phyloP scores from a whole-genome alignment of 35 echinoderm and acorn worm species.

The Nesometra sesokonis region DNA sequence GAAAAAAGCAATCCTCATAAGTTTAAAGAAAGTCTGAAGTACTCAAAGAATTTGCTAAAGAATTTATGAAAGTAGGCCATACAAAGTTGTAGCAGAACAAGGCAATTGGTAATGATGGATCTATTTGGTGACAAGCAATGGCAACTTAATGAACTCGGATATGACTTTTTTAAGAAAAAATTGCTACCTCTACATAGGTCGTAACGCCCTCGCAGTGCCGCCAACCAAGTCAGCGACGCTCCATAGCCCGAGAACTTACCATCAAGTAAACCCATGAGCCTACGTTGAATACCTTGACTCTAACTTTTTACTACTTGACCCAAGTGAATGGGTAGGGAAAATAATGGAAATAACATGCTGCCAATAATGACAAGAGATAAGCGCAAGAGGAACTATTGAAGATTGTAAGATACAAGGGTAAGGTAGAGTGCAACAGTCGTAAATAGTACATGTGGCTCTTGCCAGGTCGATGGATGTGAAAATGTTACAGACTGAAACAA shows the following conservation, averaged over 20 bases:
- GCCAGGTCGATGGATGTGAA: background rate
- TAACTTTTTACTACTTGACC: no score
- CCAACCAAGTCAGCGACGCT: background rate
- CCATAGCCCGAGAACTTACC: background rate
- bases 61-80: background rate
- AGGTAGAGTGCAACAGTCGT: background rate
- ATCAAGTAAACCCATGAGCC: background rate
- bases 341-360: background rate
- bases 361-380: background rate
- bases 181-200: background rate
- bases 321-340: slow-evolving; percentile 12
- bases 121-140: background rate
- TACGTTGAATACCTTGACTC: background rate
- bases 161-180: background rate
- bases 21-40: slow-evolving; percentile 8
- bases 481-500: background rate
- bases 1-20: slow-evolving; percentile 51
- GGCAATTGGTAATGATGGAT: background rate
- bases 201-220: background rate
- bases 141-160: background rate
- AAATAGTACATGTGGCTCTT: slow-evolving; percentile 13
- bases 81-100: background rate
- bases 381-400: slow-evolving; percentile 2
- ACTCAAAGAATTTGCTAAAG: background rate
- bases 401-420: slow-evolving; percentile 17